Evolutionary conservation across 1,140 invertebrate species (phyloP).

Genomic region (Agrypnia vestita): DNA sequence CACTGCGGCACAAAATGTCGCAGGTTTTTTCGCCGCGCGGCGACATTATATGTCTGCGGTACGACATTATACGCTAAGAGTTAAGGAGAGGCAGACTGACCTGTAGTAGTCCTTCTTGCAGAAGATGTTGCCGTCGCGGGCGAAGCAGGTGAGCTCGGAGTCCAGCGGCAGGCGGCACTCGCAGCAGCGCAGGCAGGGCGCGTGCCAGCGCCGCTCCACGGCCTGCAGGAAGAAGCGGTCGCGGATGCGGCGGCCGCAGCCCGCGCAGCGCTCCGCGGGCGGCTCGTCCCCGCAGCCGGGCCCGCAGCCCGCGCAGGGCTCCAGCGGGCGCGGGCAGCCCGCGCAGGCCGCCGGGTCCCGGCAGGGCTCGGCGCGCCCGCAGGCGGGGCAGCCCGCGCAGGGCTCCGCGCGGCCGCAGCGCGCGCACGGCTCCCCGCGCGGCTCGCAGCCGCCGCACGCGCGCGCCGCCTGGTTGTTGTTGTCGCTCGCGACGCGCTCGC

Average conservation of each 20-base stretch:
- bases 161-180: slow-evolving; percentile 93
- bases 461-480: slow-evolving; percentile 65
- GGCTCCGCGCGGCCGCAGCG: slow-evolving; percentile 63
- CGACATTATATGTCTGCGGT: no score
- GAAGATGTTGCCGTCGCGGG: slow-evolving; percentile 94
- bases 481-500: slow-evolving; percentile 63
- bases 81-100: no score
- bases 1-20: no score
- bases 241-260: slow-evolving; percentile 87
- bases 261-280: slow-evolving; percentile 80
- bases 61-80: no score
- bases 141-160: slow-evolving; percentile 94
- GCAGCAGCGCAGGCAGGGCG: slow-evolving; percentile 91
- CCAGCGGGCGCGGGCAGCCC: slow-evolving; percentile 44
- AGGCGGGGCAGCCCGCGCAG: slow-evolving; percentile 35
- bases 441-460: slow-evolving; percentile 64
- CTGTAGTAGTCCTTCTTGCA: slow-evolving; percentile 98
- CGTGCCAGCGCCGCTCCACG: slow-evolving; percentile 94
- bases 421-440: slow-evolving; percentile 57
- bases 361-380: slow-evolving; percentile 9
- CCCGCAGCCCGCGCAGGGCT: slow-evolving; percentile 86
- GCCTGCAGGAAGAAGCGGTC: slow-evolving; percentile 95
- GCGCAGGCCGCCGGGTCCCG: slow-evolving; percentile 42
- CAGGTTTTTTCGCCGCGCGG: no score
- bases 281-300: slow-evolving; percentile 82